phyloP scores from a whole-genome alignment of 2,797 vertebrate genomes.

The Karalla daura region DNA sequence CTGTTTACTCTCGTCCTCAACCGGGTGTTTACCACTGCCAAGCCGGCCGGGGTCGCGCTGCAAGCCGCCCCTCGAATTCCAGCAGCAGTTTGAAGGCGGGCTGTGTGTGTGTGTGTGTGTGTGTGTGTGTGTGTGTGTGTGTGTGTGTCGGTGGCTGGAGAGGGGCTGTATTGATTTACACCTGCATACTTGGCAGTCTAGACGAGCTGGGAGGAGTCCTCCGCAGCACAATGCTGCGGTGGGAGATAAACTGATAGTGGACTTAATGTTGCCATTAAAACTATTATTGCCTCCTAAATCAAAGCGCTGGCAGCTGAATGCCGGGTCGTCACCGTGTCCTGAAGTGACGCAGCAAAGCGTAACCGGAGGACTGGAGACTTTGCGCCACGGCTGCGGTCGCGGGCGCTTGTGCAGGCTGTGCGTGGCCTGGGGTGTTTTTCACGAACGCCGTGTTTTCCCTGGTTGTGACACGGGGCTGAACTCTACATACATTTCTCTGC shows the following conservation, averaged over 20 bases:
- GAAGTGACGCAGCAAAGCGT: neutral
- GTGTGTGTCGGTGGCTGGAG: neutral
- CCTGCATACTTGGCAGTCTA: conserved; percentile 72
- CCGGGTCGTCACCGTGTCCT: neutral
- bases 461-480: no score
- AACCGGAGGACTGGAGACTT: neutral
- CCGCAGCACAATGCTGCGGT: conserved; percentile 28
- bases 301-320: conserved; percentile 30
- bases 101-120: neutral
- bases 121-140: no score
- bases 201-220: conserved; percentile 48
- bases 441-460: no score
- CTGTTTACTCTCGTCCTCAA: conserved; percentile 40
- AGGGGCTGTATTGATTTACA: conserved; percentile 66
- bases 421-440: no score
- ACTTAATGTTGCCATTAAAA: conserved; percentile 40
- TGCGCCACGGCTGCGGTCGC: no score
- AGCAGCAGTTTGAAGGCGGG: conserved; percentile 44
- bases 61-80: conserved; percentile 35
- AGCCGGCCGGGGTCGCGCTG: conserved; percentile 5
- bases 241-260: conserved; percentile 45
- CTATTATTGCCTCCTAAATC: conserved; percentile 43
- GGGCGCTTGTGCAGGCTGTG: no score
- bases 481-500: no score
- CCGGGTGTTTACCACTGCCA: conserved; percentile 28